Evolutionary conservation across 2,113 vertebrate species (phyloP), one percentile per base, ranked within the genome.

Genomic region (Aspiorhynchus laticeps): DNA sequence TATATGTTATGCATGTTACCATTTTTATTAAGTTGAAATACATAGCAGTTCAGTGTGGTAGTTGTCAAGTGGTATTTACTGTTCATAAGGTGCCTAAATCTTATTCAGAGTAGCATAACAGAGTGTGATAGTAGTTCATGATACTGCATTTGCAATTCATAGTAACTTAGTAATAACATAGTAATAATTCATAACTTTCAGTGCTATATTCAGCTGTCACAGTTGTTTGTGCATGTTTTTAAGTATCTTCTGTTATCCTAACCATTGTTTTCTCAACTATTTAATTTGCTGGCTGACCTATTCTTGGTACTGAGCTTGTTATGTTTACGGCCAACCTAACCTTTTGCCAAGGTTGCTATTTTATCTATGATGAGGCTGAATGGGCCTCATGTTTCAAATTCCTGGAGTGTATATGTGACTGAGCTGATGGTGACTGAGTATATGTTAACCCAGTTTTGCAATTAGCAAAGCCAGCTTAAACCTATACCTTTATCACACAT

Each of bases 321-420:
- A 38, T 75, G 71, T 83, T 53, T 43, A 78, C 9, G 33, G 38
- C 15, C 61, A 28, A 12, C 59, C 8, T 53, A 79, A 83, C 73
- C 67, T 83, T 81, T 86, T 83, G 46, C 73, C 79, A 67, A 79
- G 87, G 80, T 76, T 73, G 83, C 36, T 69, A 43, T 61, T 67
- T 84, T 85, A 71, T 85, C 69, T 74, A 78, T 84, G 82, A 59
- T 21, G 43, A 71, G 26, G 17, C 41, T 53, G 38, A 56, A 80
- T 8, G 24, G 61, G 73, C 80, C 38, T 85, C 86, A 5, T 38
- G 83, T 88, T 89, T 88, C 86, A 83, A 26, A 80, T 88, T 81
- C 80, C 73, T 76, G n/a, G 36, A 56, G 59, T 53, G 73, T 43
- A 69, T 69, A 8, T 75, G 48, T 46, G 43, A 41, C 33, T 51